These are phyloP conservation scores for Ormyrus labotus DNA, from an alignment of 2,888 invertebrate species.

Conservation along the genomic window DNA sequence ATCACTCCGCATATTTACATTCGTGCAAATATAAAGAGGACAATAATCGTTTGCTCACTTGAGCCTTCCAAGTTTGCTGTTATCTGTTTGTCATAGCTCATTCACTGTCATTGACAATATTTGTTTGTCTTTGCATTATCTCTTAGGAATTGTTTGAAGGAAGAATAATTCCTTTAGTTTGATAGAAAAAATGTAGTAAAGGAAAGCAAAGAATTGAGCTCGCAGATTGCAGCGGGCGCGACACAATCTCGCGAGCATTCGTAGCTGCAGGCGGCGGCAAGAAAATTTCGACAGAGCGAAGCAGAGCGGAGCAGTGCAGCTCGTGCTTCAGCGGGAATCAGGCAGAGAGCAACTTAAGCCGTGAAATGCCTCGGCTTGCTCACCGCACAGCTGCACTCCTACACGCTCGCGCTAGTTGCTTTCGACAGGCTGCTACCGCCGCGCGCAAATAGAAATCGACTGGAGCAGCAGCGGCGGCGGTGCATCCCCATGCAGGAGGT, in stretches of 20 bases:
- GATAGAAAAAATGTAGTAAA: too few relatives aligned
- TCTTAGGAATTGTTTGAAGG: background rate
- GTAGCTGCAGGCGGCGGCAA: too few relatives aligned
- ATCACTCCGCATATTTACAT: conserved; percentile 24
- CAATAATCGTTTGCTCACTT: background rate
- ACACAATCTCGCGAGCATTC: too few relatives aligned
- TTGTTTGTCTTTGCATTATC: conserved; percentile 4
- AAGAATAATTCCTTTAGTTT: too few relatives aligned
- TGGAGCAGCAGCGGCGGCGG: background rate
- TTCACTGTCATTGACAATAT: conserved; percentile 3
- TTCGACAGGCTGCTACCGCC: conserved; percentile 20
- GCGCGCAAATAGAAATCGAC: conserved; percentile 49
- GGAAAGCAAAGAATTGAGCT: too few relatives aligned
- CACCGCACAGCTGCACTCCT: background rate
- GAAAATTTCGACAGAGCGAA: conserved; percentile 11
- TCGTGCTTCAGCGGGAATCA: conserved; percentile 27
- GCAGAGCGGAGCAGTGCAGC: conserved; percentile 22
- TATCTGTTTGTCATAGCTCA: conserved; percentile 24
- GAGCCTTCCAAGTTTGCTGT: background rate
- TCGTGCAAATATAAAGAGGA: background rate
- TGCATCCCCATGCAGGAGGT: background rate
- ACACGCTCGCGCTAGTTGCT: conserved; percentile 21
- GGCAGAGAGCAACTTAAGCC: conserved; percentile 21
- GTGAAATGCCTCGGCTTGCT: conserved; percentile 18
- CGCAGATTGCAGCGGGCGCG: too few relatives aligned